These are phyloP conservation scores for Xiphias gladius DNA, from an alignment of 2,113 vertebrate species.

Conservation along the genomic window DNA sequence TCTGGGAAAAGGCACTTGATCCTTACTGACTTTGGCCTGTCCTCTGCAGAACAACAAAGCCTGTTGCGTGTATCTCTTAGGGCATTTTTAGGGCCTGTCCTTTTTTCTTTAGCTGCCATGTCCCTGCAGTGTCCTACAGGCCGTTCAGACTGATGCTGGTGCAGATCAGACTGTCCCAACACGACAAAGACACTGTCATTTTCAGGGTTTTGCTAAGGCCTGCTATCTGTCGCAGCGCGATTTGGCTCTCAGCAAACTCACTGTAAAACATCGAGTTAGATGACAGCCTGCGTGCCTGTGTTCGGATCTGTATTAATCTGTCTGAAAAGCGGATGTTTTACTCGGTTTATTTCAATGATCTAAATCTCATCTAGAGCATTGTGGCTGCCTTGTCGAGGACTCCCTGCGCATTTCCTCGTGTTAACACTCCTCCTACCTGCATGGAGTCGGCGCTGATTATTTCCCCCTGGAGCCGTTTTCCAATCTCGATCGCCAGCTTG, in stretches of 20 bases:
- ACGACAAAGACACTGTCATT: too few relatives aligned
- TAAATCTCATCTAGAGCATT: neutral
- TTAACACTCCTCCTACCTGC: slow-evolving; percentile 86
- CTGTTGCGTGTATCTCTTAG: neutral
- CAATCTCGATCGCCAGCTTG: slow-evolving; percentile 91
- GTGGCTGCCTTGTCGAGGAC: slow-evolving; percentile 43
- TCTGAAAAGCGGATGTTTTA: neutral
- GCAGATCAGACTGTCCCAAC: neutral
- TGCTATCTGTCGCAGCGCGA: neutral
- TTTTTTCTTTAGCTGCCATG: neutral
- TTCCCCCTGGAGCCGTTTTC: slow-evolving; percentile 88
- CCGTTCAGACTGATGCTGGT: neutral
- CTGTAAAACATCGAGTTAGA: neutral
- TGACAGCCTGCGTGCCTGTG: neutral
- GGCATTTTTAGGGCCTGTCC: neutral
- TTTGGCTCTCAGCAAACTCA: neutral
- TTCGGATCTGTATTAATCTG: neutral
- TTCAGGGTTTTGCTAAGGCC: neutral
- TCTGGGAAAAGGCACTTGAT: neutral
- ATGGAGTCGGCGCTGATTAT: slow-evolving; percentile 96
- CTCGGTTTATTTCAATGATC: neutral
- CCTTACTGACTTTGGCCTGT: too few relatives aligned
- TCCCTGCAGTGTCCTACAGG: neutral
- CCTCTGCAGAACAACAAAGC: neutral
- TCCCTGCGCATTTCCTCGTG: neutral